phyloP scores from a whole-genome alignment of 2,113 vertebrate species.

The Cairina moschata region DNA sequence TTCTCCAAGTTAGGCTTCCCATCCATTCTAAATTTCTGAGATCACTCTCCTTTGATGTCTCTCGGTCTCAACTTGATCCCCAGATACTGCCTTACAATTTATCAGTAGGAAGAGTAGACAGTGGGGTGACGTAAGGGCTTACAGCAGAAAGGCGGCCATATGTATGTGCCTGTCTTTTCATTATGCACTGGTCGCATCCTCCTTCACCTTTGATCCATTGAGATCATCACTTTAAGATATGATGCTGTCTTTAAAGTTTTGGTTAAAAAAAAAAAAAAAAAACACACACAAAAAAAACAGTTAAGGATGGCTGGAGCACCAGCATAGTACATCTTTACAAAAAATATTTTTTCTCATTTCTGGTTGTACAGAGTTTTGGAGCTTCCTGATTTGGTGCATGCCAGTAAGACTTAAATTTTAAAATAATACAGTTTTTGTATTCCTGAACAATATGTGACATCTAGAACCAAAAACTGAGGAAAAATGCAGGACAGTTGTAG shows the following conservation, averaged over 20 bases:
- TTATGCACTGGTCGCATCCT: not conserved
- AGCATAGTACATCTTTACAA: not conserved
- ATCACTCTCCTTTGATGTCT: not conserved
- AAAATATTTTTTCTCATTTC: not conserved
- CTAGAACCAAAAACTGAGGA: not conserved
- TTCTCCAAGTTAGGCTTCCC: not conserved
- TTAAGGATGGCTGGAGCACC: not conserved
- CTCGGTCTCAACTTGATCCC: not conserved
- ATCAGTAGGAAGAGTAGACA: not conserved
- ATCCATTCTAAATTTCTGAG: not conserved
- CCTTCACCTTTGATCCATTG: accelerated
- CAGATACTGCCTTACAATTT: not conserved
- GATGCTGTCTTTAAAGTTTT: not conserved
- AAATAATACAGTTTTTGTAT: not conserved
- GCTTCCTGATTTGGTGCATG: not conserved
- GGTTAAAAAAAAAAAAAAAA: not conserved
- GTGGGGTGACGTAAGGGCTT: not conserved
- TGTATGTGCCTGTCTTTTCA: not conserved
- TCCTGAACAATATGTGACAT: not conserved
- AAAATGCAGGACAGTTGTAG: not conserved
- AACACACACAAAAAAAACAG: too few species aligned
- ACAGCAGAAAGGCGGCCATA: not conserved
- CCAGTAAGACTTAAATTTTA: not conserved
- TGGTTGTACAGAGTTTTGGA: not conserved
- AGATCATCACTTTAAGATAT: accelerated